Conservation (phyloP, 1,140 invertebrate species). For the Vanessa tameamea region DNA sequence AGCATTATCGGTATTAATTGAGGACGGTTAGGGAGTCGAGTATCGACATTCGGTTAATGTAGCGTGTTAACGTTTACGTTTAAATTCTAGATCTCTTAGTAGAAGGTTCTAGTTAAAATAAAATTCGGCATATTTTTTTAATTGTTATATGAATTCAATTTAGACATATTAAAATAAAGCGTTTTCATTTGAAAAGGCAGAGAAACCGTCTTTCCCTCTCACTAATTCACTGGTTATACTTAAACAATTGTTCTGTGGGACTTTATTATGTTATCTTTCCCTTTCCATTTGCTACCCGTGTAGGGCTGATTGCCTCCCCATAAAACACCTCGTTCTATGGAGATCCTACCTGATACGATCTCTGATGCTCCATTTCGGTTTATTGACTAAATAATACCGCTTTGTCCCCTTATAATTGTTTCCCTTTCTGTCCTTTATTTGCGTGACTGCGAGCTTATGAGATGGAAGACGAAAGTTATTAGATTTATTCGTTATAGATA, state of each 20-base stretch:
- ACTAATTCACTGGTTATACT: slow-evolving; percentile 34
- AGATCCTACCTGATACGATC: slow-evolving; percentile 53
- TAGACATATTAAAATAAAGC: neutral
- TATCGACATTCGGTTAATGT: neutral
- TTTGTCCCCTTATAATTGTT: slow-evolving; percentile 58
- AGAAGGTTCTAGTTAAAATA: neutral
- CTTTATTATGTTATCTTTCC: slow-evolving; percentile 38
- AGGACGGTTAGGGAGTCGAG: neutral
- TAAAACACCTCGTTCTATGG: slow-evolving; percentile 58
- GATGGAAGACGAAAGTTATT: slow-evolving; percentile 40
- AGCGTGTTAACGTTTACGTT: neutral
- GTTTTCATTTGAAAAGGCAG: neutral
- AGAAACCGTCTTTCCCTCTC: neutral
- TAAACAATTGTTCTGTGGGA: slow-evolving; percentile 32
- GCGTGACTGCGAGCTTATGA: slow-evolving; percentile 48
- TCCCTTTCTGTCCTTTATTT: slow-evolving; percentile 52
- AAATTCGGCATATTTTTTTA: neutral
- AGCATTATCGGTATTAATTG: slow-evolving; percentile 23
- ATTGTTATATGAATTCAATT: neutral
- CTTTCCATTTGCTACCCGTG: slow-evolving; percentile 33
- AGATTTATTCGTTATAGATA: slow-evolving; percentile 28
- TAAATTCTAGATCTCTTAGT: neutral
- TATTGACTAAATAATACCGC: slow-evolving; percentile 56
- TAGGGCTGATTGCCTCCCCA: slow-evolving; percentile 46
- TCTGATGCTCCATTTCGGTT: slow-evolving; percentile 44